Conservation (phyloP, 2,888 invertebrate genomes). For the Cistogaster globosa region DNA sequence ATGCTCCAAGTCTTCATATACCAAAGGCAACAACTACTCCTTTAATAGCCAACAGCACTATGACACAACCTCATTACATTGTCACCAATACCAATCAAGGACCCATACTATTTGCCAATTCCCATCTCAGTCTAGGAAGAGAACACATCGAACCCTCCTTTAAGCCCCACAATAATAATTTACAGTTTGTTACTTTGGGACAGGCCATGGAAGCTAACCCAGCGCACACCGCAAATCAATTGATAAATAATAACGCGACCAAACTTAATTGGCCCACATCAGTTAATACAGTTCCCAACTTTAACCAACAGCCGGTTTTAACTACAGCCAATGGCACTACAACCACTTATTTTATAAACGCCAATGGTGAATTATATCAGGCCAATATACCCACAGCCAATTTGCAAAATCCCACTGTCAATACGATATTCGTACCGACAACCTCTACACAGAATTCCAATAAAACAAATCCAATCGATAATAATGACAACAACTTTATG, state of each 20-base stretch:
- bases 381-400: conserved; percentile 48
- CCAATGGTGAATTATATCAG: conserved; percentile 57
- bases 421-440: conserved; percentile 46
- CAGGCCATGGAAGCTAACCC: conserved; percentile 48
- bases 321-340: conserved; percentile 41
- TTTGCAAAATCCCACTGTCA: conserved; percentile 44
- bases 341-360: conserved; percentile 65
- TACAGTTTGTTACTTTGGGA: conserved; percentile 63
- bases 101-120: conserved; percentile 56
- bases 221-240: background rate
- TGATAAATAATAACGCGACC: conserved; percentile 2
- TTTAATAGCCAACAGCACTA: background rate
- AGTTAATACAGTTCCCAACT: conserved; percentile 6
- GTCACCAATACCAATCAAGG: conserved; percentile 61
- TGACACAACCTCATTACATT: conserved; percentile 42
- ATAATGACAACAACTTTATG: conserved; percentile 35
- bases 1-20: conserved; percentile 11
- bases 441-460: background rate
- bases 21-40: conserved; percentile 3
- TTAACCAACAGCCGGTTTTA: conserved; percentile 31
- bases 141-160: conserved; percentile 27
- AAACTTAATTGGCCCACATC: conserved; percentile 38
- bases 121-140: conserved; percentile 1
- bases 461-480: conserved; percentile 29
- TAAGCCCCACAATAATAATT: conserved; percentile 49